Evolutionary conservation across 2,113 vertebrate genomes (phyloP).

Genomic region (Seriola dumerili): DNA sequence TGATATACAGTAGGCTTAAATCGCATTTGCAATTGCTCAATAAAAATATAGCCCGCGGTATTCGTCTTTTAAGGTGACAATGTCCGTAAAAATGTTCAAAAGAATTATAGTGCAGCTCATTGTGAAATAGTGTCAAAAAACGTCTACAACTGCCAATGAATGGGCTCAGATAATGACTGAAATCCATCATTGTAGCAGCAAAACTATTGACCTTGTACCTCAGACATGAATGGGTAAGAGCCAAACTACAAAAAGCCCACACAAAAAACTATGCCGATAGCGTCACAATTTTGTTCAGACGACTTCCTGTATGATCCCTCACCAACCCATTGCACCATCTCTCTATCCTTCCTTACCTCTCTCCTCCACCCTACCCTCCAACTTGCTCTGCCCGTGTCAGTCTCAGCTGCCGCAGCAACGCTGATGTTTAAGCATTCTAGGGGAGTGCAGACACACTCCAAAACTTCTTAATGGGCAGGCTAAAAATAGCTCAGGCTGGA

Average conservation of each 20-base stretch:
- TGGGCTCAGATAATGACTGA: neutral
- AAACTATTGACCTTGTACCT: constrained; percentile 31
- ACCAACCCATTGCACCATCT: constrained; percentile 38
- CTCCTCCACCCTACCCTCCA: constrained; percentile 15
- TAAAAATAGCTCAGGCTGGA: constrained; percentile 82
- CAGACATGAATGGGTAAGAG: neutral
- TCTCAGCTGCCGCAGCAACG: constrained; percentile 75
- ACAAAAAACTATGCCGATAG: constrained; percentile 1
- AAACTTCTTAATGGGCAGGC: constrained; percentile 83
- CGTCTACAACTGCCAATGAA: neutral
- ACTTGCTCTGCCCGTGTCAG: constrained; percentile 54
- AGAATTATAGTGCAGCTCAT: neutral
- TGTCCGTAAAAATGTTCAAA: neutral
- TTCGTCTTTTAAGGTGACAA: neutral
- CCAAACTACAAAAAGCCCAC: neutral
- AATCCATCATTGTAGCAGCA: constrained; percentile 3
- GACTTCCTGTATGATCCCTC: constrained; percentile 29
- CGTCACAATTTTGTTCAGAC: constrained; percentile 8
- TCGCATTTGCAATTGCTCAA: neutral
- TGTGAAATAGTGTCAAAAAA: neutral
- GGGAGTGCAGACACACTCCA: constrained; percentile 80
- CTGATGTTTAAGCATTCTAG: constrained; percentile 80
- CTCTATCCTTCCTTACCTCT: constrained; percentile 9
- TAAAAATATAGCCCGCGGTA: neutral
- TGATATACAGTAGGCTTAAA: neutral